These are phyloP conservation scores for Otis tarda DNA, from an alignment of 2,113 vertebrate species.

Conservation along the genomic window DNA sequence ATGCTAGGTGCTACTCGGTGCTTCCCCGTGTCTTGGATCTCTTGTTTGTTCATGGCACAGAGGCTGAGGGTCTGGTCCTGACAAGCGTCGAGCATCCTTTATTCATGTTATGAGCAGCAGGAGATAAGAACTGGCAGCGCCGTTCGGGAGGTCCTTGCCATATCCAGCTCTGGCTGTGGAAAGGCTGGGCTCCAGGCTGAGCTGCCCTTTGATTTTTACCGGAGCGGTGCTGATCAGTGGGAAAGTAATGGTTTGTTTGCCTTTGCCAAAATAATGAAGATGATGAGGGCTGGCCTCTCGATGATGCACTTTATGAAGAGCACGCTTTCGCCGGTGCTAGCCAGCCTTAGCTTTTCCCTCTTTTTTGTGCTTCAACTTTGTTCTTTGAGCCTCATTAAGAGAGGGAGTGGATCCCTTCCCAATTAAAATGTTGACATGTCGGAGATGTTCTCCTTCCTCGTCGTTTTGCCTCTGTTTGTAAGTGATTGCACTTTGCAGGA, in stretches of 20 bases:
- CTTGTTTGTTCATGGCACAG: neutral
- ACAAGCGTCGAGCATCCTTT: neutral
- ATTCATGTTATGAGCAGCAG: accelerated
- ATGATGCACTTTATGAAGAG: conserved; percentile 17
- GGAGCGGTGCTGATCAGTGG: neutral
- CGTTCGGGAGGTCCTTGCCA: accelerated
- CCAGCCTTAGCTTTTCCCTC: conserved; percentile 54
- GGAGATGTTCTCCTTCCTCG: conserved; percentile 37
- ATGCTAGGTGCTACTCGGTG: neutral
- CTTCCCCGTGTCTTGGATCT: neutral
- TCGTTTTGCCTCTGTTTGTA: conserved; percentile 58
- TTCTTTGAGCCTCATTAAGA: conserved; percentile 70
- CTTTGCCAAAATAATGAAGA: conserved; percentile 29
- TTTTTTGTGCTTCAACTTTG: conserved; percentile 53
- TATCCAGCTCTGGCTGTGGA: neutral
- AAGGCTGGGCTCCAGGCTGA: neutral
- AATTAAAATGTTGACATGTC: conserved; percentile 70
- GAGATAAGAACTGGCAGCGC: neutral
- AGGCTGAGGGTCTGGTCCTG: neutral
- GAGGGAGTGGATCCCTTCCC: conserved; percentile 53
- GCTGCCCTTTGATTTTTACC: neutral
- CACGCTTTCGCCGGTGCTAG: conserved; percentile 17
- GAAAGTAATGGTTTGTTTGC: conserved; percentile 7
- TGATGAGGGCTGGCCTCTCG: neutral
- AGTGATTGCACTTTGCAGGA: conserved; percentile 56